Percentiles rank a stretch among this genome's conserved stretches.
Evolutionary conservation across 1,140 invertebrate genomes (phyloP).

Genomic region (Linepithema humile): DNA sequence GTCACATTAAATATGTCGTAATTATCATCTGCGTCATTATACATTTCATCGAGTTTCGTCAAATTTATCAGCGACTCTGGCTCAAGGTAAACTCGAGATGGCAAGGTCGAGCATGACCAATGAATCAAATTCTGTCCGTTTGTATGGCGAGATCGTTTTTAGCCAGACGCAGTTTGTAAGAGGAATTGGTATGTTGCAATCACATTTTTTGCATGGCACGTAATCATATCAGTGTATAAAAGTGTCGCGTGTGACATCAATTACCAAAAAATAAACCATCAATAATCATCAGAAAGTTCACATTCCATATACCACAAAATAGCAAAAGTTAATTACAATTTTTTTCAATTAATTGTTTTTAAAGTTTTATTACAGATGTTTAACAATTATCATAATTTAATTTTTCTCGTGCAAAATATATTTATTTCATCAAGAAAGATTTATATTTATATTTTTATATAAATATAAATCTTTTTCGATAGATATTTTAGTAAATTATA

Average conservation of each 20-base stretch:
- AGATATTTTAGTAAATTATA: not conserved
- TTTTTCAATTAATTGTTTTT: not conserved
- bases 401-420: not conserved
- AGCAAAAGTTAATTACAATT: not conserved
- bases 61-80: slow-evolving; percentile 34
- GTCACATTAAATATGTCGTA: not conserved
- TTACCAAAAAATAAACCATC: not conserved
- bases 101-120: not conserved
- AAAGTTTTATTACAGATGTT: not conserved
- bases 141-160: not conserved
- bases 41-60: not conserved
- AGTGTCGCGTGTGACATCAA: not conserved
- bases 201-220: not conserved
- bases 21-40: not conserved
- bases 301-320: not conserved
- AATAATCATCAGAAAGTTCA: not conserved
- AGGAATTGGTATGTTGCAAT: not conserved
- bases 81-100: not conserved
- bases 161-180: not conserved
- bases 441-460: not conserved
- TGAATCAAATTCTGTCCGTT: not conserved
- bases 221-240: slow-evolving; percentile 6
- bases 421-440: too few relatives aligned
- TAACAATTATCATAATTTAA: not conserved
- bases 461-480: not conserved